Evolutionary conservation across 2,888 invertebrate genomes (phyloP).

Genomic region (Calameuta pallipes): DNA sequence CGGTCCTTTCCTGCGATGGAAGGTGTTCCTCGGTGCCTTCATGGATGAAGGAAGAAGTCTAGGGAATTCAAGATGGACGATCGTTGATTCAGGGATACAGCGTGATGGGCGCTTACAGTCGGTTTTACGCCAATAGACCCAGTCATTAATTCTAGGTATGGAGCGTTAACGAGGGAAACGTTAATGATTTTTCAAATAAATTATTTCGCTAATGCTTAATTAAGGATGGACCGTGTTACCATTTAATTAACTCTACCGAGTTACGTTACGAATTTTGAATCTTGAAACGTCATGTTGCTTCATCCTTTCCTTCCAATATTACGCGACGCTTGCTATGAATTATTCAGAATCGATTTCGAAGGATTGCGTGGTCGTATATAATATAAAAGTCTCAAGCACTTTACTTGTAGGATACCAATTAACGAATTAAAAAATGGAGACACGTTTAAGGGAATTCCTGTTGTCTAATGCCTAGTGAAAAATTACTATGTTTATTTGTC

Average conservation of each 20-base stretch:
- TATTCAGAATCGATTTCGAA: neutral
- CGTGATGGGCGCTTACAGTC: neutral
- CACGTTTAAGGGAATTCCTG: neutral
- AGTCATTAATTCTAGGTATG: neutral
- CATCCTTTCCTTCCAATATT: neutral
- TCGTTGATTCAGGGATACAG: neutral
- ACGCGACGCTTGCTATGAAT: neutral
- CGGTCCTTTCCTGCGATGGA: conserved; percentile 5
- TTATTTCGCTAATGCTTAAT: conserved; percentile 10
- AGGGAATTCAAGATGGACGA: neutral
- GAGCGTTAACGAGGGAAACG: conserved; percentile 1
- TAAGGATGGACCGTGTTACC: neutral
- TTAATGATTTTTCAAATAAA: conserved; percentile 11
- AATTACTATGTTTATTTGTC: neutral
- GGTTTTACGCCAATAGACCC: neutral
- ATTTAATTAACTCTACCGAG: neutral
- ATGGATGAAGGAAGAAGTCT: neutral
- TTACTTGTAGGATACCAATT: neutral
- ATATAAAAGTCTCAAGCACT: neutral
- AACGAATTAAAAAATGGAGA: neutral
- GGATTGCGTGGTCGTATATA: neutral
- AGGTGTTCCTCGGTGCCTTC: neutral
- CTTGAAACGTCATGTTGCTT: neutral
- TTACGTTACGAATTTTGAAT: conserved; percentile 1
- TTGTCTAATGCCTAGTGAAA: neutral